These are phyloP conservation scores for Spisula solida DNA, from an alignment of 2,888 invertebrate genomes.

Conservation along the genomic window DNA sequence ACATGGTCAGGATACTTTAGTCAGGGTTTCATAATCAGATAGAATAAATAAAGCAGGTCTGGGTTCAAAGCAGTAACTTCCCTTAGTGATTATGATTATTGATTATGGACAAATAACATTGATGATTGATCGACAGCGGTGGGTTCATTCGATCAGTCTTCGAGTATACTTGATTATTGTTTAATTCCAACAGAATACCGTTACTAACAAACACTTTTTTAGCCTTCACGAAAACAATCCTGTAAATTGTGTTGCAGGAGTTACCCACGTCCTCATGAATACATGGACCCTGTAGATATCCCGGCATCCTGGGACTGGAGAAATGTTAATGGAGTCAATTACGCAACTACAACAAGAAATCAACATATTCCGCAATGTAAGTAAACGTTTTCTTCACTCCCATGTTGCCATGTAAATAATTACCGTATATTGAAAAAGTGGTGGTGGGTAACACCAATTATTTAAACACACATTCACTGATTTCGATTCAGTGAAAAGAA, in stretches of 20 bases:
- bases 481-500: background rate
- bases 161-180: too few species aligned
- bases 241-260: constrained; percentile 57
- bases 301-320: constrained; percentile 88
- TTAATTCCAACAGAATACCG: too few species aligned
- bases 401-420: background rate
- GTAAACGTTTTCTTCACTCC: constrained; percentile 36
- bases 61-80: too few species aligned
- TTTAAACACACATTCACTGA: background rate
- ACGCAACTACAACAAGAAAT: constrained; percentile 88
- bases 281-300: constrained; percentile 57
- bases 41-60: too few species aligned
- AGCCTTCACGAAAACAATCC: too few species aligned
- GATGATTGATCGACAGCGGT: too few species aligned
- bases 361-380: constrained; percentile 88
- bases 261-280: constrained; percentile 72
- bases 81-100: too few species aligned
- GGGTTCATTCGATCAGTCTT: too few species aligned
- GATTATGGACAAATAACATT: too few species aligned
- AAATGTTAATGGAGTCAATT: constrained; percentile 88
- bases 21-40: too few species aligned
- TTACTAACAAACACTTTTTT: too few species aligned
- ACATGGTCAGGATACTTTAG: too few species aligned
- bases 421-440: background rate
- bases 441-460: background rate